phyloP scores from a whole-genome alignment of 2,888 invertebrate genomes.

The Nemotelus pantherinus region DNA sequence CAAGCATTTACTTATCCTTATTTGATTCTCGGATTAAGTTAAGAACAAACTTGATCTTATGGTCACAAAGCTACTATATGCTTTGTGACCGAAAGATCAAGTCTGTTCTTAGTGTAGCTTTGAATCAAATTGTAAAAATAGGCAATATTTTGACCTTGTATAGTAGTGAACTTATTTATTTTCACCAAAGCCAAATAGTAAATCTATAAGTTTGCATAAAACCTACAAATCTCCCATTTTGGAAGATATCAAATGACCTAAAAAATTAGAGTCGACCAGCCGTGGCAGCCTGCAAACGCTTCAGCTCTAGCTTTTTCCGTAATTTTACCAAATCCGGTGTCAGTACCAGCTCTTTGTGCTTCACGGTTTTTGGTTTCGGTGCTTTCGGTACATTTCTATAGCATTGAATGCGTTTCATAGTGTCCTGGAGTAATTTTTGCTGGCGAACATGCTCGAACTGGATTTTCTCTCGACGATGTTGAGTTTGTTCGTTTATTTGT shows the following conservation, averaged over 20 bases:
- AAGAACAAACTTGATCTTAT: background rate
- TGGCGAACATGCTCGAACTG: constrained; percentile 41
- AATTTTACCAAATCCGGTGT: constrained; percentile 45
- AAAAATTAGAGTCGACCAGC: background rate
- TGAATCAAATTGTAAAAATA: background rate
- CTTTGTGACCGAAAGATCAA: background rate
- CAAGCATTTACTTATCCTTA: too few species aligned
- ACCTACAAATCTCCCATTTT: too few species aligned
- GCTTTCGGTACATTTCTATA: constrained; percentile 34
- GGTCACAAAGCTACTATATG: background rate
- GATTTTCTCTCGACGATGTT: constrained; percentile 36
- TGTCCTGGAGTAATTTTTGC: constrained; percentile 38
- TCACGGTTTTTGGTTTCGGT: background rate
- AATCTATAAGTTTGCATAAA: too few species aligned
- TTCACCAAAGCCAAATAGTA: too few species aligned
- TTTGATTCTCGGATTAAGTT: too few species aligned
- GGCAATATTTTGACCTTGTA: background rate
- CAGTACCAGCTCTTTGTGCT: constrained; percentile 26
- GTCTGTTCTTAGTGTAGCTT: background rate
- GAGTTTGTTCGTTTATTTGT: constrained; percentile 28
- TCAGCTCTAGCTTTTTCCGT: constrained; percentile 42
- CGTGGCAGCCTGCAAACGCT: constrained; percentile 8
- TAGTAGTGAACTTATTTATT: background rate
- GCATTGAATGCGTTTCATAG: constrained; percentile 37
- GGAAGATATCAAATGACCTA: background rate